Evolutionary conservation across 2,888 invertebrate species (phyloP).

Genomic region (Gasteruption jaculator): DNA sequence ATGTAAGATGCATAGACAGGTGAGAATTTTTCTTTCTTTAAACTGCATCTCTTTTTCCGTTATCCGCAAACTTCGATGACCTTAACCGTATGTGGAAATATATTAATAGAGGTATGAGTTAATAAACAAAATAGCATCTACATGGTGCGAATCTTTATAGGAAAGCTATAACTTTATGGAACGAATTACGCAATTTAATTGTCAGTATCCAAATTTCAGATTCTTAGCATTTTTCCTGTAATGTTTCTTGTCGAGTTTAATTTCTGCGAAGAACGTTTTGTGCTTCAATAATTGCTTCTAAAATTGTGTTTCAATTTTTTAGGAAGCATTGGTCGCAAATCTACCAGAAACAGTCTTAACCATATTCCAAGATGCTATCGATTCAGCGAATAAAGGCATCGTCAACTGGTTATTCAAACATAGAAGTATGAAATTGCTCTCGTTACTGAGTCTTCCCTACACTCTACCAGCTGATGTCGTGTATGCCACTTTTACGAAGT

Average conservation of each 20-base stretch:
- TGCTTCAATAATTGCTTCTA: conserved; percentile 2
- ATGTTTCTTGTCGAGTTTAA: no score
- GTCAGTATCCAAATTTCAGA: no score
- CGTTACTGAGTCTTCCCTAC: conserved; percentile 79
- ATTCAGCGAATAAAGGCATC: conserved; percentile 85
- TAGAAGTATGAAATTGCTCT: conserved; percentile 74
- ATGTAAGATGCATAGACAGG: conserved; percentile 84
- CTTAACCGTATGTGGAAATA: no score
- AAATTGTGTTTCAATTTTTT: conserved; percentile 26
- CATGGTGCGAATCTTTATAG: no score
- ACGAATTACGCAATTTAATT: no score
- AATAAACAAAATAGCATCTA: no score
- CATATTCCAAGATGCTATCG: conserved; percentile 89
- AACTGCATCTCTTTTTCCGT: no score
- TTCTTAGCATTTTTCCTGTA: no score
- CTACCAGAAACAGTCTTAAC: conserved; percentile 87
- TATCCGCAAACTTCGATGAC: no score
- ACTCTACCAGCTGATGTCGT: conserved; percentile 84
- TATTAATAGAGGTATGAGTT: no score
- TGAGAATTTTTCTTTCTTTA: conserved; percentile 42
- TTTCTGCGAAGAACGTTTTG: not conserved
- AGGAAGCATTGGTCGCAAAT: conserved; percentile 84
- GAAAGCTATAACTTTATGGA: no score
- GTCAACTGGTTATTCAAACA: conserved; percentile 88
- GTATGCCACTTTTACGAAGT: conserved; percentile 84